phyloP scores from a whole-genome alignment of 1,140 invertebrate genomes.

The Brachionus rubens region DNA sequence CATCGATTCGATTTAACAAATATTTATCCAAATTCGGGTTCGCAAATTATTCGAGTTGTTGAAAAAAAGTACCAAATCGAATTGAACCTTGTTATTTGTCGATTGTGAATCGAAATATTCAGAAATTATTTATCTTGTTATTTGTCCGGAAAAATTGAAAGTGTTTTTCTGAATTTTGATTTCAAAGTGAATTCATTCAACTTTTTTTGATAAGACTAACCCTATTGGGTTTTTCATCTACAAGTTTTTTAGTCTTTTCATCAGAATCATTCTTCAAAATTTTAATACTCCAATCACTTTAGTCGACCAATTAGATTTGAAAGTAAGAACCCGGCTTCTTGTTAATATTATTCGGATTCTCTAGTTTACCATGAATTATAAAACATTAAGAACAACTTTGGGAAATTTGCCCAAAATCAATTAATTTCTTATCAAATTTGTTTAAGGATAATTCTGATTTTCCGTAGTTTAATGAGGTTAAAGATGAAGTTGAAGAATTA shows the following conservation, averaged over 20 bases:
- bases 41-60: not conserved
- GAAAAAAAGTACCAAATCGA: conserved; percentile 10
- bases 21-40: not conserved
- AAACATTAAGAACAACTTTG: not conserved
- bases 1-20: not conserved
- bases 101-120: not conserved
- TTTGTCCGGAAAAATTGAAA: conserved; percentile 7
- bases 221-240: not conserved
- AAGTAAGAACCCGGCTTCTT: conserved; percentile 23
- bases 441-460: conserved; percentile 16
- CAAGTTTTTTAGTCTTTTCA: not conserved
- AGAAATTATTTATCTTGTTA: no score
- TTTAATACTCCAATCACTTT: not conserved
- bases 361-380: not conserved
- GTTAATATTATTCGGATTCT: not conserved
- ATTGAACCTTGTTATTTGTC: not conserved
- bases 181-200: conserved; percentile 15
- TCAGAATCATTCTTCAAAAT: not conserved
- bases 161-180: conserved; percentile 29
- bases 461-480: not conserved
- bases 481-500: not conserved
- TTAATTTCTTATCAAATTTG: conserved; percentile 15
- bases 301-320: conserved; percentile 4
- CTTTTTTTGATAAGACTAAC: not conserved
- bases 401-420: conserved; percentile 44